Evolutionary conservation across 2,113 vertebrate species (phyloP).

Genomic region (Heterotis niloticus): DNA sequence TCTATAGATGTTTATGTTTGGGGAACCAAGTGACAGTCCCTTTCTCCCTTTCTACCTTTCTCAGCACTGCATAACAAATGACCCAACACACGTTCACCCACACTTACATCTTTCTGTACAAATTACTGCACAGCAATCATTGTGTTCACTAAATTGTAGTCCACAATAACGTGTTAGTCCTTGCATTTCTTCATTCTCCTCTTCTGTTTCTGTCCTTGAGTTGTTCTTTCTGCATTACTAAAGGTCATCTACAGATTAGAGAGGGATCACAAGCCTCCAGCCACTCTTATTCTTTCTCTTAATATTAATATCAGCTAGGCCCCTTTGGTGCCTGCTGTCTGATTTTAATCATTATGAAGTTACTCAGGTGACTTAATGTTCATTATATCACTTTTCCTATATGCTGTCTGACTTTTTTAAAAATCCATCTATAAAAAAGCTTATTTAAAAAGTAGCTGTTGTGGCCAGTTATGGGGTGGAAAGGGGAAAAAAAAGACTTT

Average conservation of each 20-base stretch:
- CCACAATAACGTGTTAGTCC: too few species aligned
- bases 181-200: too few species aligned
- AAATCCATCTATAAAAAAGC: too few species aligned
- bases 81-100: too few species aligned
- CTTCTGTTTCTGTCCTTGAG: neutral
- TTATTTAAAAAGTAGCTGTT: too few species aligned
- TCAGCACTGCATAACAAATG: too few species aligned
- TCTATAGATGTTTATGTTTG: conserved; percentile 2
- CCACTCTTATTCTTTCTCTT: conserved; percentile 31
- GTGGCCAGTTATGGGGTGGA: too few species aligned
- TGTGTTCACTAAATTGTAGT: too few species aligned
- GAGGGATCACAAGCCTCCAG: conserved; percentile 27
- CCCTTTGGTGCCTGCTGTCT: neutral
- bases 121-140: too few species aligned
- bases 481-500: too few species aligned
- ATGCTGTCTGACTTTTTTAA: neutral
- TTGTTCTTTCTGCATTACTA: conserved; percentile 8
- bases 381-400: neutral
- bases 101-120: too few species aligned
- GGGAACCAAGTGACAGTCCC: neutral
- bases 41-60: too few species aligned
- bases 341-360: neutral
- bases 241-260: conserved; percentile 34
- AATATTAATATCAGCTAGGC: conserved; percentile 1
- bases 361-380: neutral